These are phyloP conservation scores for Drosophila navojoa DNA, from an alignment of 1,140 invertebrate species.

Conservation along the genomic window DNA sequence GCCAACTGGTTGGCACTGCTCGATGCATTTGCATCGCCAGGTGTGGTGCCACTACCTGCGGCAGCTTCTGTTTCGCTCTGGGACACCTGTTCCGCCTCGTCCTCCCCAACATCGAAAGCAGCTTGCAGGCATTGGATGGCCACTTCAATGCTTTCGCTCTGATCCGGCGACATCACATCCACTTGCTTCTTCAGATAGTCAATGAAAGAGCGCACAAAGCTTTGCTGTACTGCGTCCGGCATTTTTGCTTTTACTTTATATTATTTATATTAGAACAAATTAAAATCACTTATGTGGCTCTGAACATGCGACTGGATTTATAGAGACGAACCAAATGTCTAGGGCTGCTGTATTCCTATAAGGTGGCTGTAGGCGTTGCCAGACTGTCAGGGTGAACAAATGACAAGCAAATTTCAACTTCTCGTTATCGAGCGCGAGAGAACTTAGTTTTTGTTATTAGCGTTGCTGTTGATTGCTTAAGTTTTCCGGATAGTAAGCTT, in stretches of 20 bases:
- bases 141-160: slow-evolving; percentile 92
- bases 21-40: slow-evolving; percentile 15
- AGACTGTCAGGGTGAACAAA: slow-evolving; percentile 2
- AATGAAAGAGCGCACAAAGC: slow-evolving; percentile 77
- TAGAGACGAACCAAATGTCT: slow-evolving; percentile 23
- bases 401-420: slow-evolving; percentile 24
- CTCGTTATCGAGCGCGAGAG: slow-evolving; percentile 34
- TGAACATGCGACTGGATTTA: too few species aligned
- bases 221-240: slow-evolving; percentile 76
- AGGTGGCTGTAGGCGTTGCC: slow-evolving; percentile 6
- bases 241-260: slow-evolving; percentile 35
- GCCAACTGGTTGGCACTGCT: slow-evolving; percentile 62
- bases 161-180: slow-evolving; percentile 85
- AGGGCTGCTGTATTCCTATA: slow-evolving; percentile 22
- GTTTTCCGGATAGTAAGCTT: slow-evolving; percentile 34
- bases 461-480: slow-evolving; percentile 25
- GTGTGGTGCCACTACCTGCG: slow-evolving; percentile 8
- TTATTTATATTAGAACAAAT: slow-evolving; percentile 1
- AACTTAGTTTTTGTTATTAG: slow-evolving; percentile 38
- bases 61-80: slow-evolving; percentile 36
- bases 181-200: slow-evolving; percentile 76
- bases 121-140: slow-evolving; percentile 91
- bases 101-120: slow-evolving; percentile 87
- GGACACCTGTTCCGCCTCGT: slow-evolving; percentile 75
- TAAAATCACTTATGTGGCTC: slow-evolving; percentile 50